A percentile compares a stretch with the other conserved stretches of the same genome.
Conservation (phyloP, 2,797 vertebrate species). For the Tolypeutes matacus region DNA sequence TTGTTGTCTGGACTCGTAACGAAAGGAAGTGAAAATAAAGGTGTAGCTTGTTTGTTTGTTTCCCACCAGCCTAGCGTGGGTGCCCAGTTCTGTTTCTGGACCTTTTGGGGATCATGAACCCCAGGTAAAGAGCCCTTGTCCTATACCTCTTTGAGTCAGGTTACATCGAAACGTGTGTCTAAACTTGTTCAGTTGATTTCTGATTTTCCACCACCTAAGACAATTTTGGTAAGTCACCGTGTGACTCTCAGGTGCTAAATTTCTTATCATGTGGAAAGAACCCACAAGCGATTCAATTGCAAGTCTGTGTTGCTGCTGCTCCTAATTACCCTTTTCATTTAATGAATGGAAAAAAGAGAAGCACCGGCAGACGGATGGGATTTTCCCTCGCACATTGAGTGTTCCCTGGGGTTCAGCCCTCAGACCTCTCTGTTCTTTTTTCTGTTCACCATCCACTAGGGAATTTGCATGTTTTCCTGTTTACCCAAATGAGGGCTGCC, state of each 20-base stretch:
- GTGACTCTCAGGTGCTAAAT: not conserved
- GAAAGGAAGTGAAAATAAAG: not conserved
- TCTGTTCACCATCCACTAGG: not conserved
- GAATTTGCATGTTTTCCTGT: rapidly evolving
- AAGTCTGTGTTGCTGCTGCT: rapidly evolving
- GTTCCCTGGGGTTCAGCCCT: not conserved
- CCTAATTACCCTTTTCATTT: not conserved
- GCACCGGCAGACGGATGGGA: rapidly evolving
- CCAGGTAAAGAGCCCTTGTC: not conserved
- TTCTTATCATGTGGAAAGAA: not conserved
- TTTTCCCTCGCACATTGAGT: rapidly evolving
- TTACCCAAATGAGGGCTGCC: rapidly evolving
- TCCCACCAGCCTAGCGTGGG: not conserved
- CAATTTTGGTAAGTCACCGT: rapidly evolving
- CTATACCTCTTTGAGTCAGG: rapidly evolving
- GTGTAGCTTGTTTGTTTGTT: rapidly evolving
- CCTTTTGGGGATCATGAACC: not conserved
- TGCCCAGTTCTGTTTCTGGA: not conserved
- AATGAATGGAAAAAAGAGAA: not conserved
- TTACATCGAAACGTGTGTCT: not conserved
- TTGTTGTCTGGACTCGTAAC: too few relatives aligned
- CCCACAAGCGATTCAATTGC: rapidly evolving
- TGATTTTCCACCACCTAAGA: not conserved
- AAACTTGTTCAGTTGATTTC: not conserved
- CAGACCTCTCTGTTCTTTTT: not conserved